Evolutionary conservation across 2,113 vertebrate species (phyloP).

Genomic region (Pan paniscus): DNA sequence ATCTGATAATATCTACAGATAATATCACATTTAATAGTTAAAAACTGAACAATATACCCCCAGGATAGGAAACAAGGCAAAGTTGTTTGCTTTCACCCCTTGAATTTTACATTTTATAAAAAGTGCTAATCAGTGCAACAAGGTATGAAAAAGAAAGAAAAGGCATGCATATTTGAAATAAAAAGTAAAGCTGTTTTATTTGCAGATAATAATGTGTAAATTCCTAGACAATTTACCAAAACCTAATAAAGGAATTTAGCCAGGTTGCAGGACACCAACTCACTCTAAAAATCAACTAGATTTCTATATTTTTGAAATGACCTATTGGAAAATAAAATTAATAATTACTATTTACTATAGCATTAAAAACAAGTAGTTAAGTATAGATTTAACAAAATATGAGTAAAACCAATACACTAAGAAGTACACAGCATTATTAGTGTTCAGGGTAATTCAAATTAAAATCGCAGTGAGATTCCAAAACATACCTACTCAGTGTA

Average conservation of each 20-base stretch:
- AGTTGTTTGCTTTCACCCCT: neutral
- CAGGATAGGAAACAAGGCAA: neutral
- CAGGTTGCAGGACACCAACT: neutral
- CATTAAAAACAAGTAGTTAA: constrained; percentile 18
- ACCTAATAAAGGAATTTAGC: neutral
- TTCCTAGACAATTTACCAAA: neutral
- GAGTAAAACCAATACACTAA: neutral
- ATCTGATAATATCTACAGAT: neutral
- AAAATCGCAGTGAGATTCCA: neutral
- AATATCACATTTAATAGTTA: neutral
- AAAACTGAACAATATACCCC: neutral
- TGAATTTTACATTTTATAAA: neutral
- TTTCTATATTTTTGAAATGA: neutral
- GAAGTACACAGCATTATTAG: neutral
- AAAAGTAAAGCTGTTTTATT: neutral
- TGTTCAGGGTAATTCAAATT: neutral
- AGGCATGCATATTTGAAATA: neutral
- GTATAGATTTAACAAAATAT: neutral
- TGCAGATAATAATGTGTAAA: neutral
- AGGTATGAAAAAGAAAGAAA: neutral
- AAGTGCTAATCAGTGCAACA: neutral
- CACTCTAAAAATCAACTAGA: neutral
- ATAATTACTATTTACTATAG: neutral
- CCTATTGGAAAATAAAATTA: constrained; percentile 21
- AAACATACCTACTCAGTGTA: neutral